Percentiles rank a stretch among this genome's conserved stretches.
phyloP scores from a whole-genome alignment of 2,888 invertebrate genomes.

The Philaethria dido region DNA sequence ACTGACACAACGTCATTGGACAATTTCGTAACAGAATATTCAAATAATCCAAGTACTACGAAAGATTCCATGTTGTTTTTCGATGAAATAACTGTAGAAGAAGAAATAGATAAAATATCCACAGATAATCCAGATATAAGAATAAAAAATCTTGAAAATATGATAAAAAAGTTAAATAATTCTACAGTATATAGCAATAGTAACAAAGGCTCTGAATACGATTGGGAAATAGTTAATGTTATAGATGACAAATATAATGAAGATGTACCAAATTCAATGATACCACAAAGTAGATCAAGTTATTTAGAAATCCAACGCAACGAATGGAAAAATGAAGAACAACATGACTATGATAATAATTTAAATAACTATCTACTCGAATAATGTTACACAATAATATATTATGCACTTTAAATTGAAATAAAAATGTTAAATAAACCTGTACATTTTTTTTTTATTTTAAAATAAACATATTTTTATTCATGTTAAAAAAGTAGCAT shows the following conservation, averaged over 20 bases:
- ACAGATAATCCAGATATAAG: constrained; percentile 38
- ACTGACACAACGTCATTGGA: constrained; percentile 5
- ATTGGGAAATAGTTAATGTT: constrained; percentile 42
- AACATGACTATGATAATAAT: constrained; percentile 55
- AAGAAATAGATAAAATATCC: constrained; percentile 44
- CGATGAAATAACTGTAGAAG: constrained; percentile 51
- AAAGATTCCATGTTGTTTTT: constrained; percentile 17
- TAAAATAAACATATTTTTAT: too few species aligned
- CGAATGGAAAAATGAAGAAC: constrained; percentile 58
- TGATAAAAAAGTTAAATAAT: constrained; percentile 29
- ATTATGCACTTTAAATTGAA: not conserved
- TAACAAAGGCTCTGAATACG: constrained; percentile 34
- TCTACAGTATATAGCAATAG: constrained; percentile 16
- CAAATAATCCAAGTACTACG: constrained; percentile 16
- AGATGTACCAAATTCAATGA: constrained; percentile 50
- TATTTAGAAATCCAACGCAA: constrained; percentile 62
- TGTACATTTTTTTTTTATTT: not conserved
- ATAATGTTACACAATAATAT: constrained; percentile 25
- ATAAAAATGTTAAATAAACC: not conserved
- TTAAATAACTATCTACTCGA: constrained; percentile 51
- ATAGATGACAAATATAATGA: constrained; percentile 42
- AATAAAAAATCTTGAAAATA: constrained; percentile 39
- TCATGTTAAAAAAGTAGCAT: too few species aligned
- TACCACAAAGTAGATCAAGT: constrained; percentile 55
- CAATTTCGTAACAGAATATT: not conserved